Percentiles rank a stretch among this genome's conserved stretches.
Evolutionary conservation across 2,797 vertebrate species (phyloP).

Genomic region (Bovichtus variegatus): DNA sequence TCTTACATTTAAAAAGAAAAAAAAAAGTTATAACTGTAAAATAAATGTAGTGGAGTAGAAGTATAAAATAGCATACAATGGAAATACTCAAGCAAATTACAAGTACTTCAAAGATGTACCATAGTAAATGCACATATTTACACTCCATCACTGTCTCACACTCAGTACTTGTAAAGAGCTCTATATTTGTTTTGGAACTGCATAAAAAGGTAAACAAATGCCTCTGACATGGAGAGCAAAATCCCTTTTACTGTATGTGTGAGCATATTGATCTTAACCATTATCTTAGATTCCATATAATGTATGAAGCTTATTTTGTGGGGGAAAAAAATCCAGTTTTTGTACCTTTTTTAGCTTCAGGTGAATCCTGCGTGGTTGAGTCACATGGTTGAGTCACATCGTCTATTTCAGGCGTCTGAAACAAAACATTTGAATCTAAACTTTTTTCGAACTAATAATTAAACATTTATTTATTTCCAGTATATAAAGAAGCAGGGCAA

Average conservation of each 20-base stretch:
- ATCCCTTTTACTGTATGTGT: background rate
- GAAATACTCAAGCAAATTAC: background rate
- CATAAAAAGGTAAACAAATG: background rate
- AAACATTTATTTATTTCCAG: background rate
- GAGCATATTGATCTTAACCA: background rate
- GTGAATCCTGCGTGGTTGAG: slow-evolving; percentile 58
- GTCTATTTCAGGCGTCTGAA: slow-evolving; percentile 68
- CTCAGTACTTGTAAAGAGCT: background rate
- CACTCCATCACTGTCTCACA: background rate
- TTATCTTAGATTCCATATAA: background rate
- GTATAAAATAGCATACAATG: background rate
- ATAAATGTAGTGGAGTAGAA: background rate
- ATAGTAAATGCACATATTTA: background rate
- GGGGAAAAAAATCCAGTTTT: slow-evolving; percentile 9
- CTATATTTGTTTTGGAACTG: background rate
- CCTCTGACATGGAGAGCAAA: background rate
- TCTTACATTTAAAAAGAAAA: too few relatives aligned
- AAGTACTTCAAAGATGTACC: background rate
- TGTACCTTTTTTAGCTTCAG: slow-evolving; percentile 75
- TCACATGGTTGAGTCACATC: slow-evolving; percentile 46
- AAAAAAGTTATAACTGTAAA: background rate
- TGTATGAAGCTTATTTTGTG: background rate
- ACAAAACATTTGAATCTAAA: slow-evolving; percentile 5
- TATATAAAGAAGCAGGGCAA: background rate
- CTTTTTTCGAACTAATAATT: too few relatives aligned